Percentiles rank a stretch among this genome's conserved stretches.
Evolutionary conservation across 2,888 invertebrate genomes (phyloP).

Genomic region (Neoascia interrupta): DNA sequence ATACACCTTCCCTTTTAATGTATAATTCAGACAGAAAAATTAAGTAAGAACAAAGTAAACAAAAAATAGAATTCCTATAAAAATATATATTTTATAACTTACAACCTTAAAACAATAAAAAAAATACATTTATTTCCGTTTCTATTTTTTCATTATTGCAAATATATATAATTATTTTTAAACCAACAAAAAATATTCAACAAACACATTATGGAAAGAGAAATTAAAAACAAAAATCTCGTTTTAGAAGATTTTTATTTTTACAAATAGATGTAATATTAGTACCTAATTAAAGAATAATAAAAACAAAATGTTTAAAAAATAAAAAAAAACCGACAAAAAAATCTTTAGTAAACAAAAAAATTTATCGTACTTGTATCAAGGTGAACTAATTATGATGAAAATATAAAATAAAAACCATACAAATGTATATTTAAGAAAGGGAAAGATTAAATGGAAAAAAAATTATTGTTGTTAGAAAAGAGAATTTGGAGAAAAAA

Average conservation of each 20-base stretch:
- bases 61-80: constrained; percentile 44
- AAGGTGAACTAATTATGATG: constrained; percentile 62
- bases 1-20: constrained; percentile 24
- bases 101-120: constrained; percentile 10
- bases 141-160: constrained; percentile 6
- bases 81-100: constrained; percentile 55
- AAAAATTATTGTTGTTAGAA: constrained; percentile 66
- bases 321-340: constrained; percentile 24
- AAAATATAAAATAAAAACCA: constrained; percentile 18
- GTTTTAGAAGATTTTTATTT: constrained; percentile 72
- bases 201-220: too few relatives aligned
- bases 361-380: constrained; percentile 66
- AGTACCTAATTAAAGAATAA: constrained; percentile 56
- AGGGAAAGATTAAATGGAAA: constrained; percentile 43
- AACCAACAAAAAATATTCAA: constrained; percentile 13
- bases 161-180: constrained; percentile 22
- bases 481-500: constrained; percentile 61
- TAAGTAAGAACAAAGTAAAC: constrained; percentile 8
- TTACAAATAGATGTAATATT: constrained; percentile 66
- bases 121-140: not conserved
- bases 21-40: constrained; percentile 14
- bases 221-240: constrained; percentile 67
- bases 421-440: constrained; percentile 50
- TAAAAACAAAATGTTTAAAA: constrained; percentile 23
- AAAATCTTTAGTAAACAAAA: constrained; percentile 41